These are phyloP conservation scores for Camelus dromedarius DNA, from an alignment of 2,113 vertebrate genomes.

Conservation along the genomic window DNA sequence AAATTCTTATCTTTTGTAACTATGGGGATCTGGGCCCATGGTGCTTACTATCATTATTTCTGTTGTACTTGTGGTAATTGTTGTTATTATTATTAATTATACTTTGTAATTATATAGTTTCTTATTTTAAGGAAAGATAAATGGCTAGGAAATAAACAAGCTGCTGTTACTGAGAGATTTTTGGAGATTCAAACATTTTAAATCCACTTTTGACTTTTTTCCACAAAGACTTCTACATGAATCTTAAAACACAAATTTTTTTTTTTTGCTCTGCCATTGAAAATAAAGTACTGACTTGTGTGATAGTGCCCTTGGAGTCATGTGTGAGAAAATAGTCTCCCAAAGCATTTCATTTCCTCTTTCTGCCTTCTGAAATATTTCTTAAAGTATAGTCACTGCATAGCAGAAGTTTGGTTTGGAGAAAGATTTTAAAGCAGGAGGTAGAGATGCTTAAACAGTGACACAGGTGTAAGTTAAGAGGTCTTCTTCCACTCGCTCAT, in stretches of 20 bases:
- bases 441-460: background rate
- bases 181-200: conserved; percentile 48
- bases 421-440: conserved; percentile 40
- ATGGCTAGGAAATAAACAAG: conserved; percentile 57
- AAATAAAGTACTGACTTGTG: background rate
- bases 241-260: conserved; percentile 21
- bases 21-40: background rate
- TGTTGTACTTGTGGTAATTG: conserved; percentile 51
- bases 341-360: conserved; percentile 49
- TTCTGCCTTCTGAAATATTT: conserved; percentile 29
- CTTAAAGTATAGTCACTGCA: conserved; percentile 14
- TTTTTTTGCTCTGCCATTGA: background rate
- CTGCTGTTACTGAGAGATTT: conserved; percentile 51
- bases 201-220: conserved; percentile 70
- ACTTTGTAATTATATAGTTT: conserved; percentile 65
- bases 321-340: background rate
- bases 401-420: conserved; percentile 22
- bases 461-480: background rate
- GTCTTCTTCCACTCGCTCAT: background rate
- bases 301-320: conserved; percentile 29
- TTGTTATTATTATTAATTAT: conserved; percentile 75
- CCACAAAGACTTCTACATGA: conserved; percentile 21
- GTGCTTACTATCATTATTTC: conserved; percentile 59
- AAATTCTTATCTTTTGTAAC: conserved; percentile 66
- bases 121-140: conserved; percentile 71